These are phyloP conservation scores for Turritopsis dohrnii DNA, from an alignment of 30 jellyfish, hydroid and myxozoan species.

Conservation along the genomic window DNA sequence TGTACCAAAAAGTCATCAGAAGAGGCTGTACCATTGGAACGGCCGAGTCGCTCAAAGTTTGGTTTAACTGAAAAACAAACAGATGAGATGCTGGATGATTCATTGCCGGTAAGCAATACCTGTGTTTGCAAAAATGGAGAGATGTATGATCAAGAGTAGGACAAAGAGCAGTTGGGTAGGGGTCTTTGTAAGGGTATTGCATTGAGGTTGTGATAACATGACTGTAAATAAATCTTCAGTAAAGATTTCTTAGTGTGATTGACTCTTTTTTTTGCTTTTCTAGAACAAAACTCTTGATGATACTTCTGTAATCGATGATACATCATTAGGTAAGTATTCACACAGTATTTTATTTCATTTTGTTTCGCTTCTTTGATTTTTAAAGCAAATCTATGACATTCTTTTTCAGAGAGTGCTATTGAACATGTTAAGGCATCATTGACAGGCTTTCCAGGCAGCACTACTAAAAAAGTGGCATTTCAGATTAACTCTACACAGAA, in stretches of 20 bases:
- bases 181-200: background rate
- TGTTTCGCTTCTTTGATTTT: too few relatives aligned
- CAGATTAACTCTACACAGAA: background rate
- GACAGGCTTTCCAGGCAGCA: background rate
- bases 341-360: too few relatives aligned
- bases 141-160: too few relatives aligned
- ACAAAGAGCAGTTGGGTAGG: too few relatives aligned
- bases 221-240: background rate
- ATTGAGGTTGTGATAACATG: too few relatives aligned
- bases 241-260: background rate
- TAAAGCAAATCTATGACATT: background rate
- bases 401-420: conserved; percentile 2
- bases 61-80: conserved; percentile 37
- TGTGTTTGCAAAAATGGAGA: background rate
- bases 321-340: background rate
- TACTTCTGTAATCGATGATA: background rate
- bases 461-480: background rate
- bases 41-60: conserved; percentile 23
- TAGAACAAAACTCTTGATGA: background rate
- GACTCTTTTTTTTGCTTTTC: background rate
- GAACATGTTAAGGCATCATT: conserved; percentile 2
- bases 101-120: background rate
- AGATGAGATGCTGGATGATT: conserved; percentile 22
- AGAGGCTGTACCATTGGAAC: background rate
- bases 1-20: background rate